Base-by-base conservation (phyloP, 2,113 vertebrate genomes). In the Paratilapia polleni region DNA sequence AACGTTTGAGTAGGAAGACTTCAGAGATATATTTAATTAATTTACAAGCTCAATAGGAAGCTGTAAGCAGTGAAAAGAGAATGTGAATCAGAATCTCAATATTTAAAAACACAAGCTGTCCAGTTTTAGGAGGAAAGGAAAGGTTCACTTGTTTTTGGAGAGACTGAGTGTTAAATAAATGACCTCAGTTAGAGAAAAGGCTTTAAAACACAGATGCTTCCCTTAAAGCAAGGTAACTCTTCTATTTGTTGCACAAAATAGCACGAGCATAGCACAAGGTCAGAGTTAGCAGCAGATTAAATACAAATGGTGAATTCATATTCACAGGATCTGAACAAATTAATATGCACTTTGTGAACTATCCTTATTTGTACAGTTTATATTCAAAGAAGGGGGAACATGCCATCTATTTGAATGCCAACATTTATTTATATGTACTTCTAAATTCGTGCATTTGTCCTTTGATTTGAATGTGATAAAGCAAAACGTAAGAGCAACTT, bases 1-100 rank as follows among this genome's bases (percentile, higher is more conserved):
- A 77, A 63, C 83, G 57, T 82, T 26, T 59, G 70, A 78, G 58
- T 38, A 63, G 74, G 73, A 74, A 63, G 74, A 56, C 56, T 59
- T 83, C 80, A 34, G 34, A 82, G 54, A 64, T 22, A 6, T 31
- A 31, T 84, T 84, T 80, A 83, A 88, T 76, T 88, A 84, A 86
- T 89, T 84, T 80, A 64, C 43, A 66, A 57, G 22, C 59, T 60
- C 31, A 20, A 81, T 15, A 8, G 61, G 58, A 84, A 82, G 78
- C 47, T 64, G 61, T 66, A 63, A 68, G 62, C 38, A 34, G 36
- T 47, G 70, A 66, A 78, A 80, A 54, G 15, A 47, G 24, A 74
- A 77, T 60, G 63, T 58, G 81, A 88, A 52, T 87, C 43, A 63
- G 24, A 20, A 43, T 31, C 20, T 77, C 17, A 70, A 74, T 31